Base-by-base conservation (phyloP, 2,113 vertebrate genomes). In the Rhynchomys soricoides region DNA sequence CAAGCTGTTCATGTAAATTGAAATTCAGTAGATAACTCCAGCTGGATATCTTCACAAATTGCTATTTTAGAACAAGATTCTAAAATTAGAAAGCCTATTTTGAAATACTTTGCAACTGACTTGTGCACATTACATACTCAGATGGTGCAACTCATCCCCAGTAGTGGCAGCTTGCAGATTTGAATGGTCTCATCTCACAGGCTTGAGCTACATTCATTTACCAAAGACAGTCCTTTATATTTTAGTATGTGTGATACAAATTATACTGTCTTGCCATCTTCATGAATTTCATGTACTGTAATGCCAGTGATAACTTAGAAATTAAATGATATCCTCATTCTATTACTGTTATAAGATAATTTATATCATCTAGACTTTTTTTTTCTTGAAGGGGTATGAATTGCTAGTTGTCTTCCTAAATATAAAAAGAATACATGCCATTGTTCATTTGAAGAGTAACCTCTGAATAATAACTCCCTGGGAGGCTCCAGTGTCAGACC, bases 81-180 rank as follows among this genome's bases (percentile, higher is more conserved):
- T 97, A 96, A 95, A 97, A 87, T 96, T 93, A 97, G 92, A 81
- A 83, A 52, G 81, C 71, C 66, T 97, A 96, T 86, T 97, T 95
- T 93, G 81, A 96, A 96, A 78, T 89, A 90, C 62, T 96, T 94
- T 94, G 50, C 83, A 88, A 93, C 62, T 92, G 90, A 82, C 62
- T 64, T 83, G 90, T 7, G 45, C n/a, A 66, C n/a, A 57, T 77
- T 89, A 43, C n/a, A 89, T 68, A 88, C 50, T 73, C 83, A 95
- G 93, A 96, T 71, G 86, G 48, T 66, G 22, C 9, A 40, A 70
- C 77, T 93, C 52, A 86, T 48, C 29, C 50, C 87, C 19, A 13
- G 3, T 34, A 62, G 40, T 90, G 78, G 21, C 73, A 55, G 81
- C 57, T 55, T 83, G 12, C 78, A 86, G 40, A 71, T 70, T 16